Evolutionary conservation across 2,113 vertebrate species (phyloP).

Genomic region (Edolisoma coerulescens): DNA sequence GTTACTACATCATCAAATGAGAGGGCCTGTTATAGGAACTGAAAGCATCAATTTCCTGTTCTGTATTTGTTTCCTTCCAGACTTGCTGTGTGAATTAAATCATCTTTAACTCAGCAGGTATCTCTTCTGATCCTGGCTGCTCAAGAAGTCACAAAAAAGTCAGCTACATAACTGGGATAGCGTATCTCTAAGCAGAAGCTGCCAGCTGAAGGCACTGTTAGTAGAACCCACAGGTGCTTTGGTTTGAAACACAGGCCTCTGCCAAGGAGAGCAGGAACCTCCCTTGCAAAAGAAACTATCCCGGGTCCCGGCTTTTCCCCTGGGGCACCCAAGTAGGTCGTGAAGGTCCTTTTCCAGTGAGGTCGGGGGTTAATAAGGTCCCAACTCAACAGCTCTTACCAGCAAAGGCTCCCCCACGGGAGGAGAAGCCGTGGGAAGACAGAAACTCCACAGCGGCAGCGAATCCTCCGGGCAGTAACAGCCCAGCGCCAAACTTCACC

Average conservation of each 20-base stretch:
- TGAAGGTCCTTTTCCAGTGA: background rate
- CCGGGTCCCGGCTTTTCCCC: background rate
- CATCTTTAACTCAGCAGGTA: background rate
- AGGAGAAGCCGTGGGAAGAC: background rate
- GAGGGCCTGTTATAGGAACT: background rate
- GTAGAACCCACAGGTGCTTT: background rate
- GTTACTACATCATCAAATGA: background rate
- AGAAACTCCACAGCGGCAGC: background rate
- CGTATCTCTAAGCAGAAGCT: background rate
- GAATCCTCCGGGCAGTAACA: background rate
- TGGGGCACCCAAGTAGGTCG: background rate
- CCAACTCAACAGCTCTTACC: background rate
- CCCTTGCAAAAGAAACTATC: background rate
- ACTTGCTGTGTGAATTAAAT: background rate
- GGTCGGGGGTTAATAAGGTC: background rate
- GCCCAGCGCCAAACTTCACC: background rate
- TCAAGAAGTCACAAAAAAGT: background rate
- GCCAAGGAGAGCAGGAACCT: too few relatives aligned
- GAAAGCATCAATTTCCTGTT: background rate
- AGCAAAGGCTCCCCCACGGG: background rate
- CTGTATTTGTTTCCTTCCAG: background rate
- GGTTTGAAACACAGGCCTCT: background rate
- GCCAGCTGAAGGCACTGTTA: background rate
- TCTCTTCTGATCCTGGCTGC: background rate
- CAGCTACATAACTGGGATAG: background rate